Base-by-base conservation (phyloP, 2,888 invertebrate species). In the Spodoptera picta region DNA sequence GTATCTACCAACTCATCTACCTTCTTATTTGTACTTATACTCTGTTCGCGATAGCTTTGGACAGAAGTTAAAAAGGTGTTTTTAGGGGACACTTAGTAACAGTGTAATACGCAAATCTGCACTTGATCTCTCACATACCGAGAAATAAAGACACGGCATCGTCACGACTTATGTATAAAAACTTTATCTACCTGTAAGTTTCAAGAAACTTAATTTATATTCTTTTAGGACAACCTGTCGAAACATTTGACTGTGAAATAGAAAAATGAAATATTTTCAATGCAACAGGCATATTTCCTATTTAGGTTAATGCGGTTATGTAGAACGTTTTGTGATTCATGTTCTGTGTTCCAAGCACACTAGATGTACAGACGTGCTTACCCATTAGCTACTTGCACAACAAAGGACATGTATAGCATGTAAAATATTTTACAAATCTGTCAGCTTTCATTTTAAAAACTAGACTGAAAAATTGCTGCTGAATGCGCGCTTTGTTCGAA, bases 381-480 rank as follows among this genome's bases (percentile, higher is more conserved):
- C 51, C 69, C 66, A 77, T 81, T 78, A 19, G 19, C 19, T 27
- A 45, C 75, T 81, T 79, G 79, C 74, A 76, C 74, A 83, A 82
- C 68, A 62, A 57, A 73, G 75, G 77, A 81, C 66, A 74, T 65
- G 73, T 43, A 9, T 27, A 73, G 71, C 67, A 73, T 76, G 56
- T 61, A 52, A 79, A 82, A 72, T 60, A 75, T 79, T 70, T 65
- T 74, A 78, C 73, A 79, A 75, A 67, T 55, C 50, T 80, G 80
- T 73, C 81, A 82, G 73, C 77, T 83, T 85, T 85, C 82, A 55
- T 81, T 84, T 85, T 81, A 79, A 64, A 77, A 88, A 88, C 73
- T 78, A 76, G 76, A 77, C 86, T 87, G 87, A 88, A 88, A 88
- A 85, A 85, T 85, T 72, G 64, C 56, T 45, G 47, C 81, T 83